Conservation (phyloP, 1,140 invertebrate genomes). For the Heliconius nattereri region DNA sequence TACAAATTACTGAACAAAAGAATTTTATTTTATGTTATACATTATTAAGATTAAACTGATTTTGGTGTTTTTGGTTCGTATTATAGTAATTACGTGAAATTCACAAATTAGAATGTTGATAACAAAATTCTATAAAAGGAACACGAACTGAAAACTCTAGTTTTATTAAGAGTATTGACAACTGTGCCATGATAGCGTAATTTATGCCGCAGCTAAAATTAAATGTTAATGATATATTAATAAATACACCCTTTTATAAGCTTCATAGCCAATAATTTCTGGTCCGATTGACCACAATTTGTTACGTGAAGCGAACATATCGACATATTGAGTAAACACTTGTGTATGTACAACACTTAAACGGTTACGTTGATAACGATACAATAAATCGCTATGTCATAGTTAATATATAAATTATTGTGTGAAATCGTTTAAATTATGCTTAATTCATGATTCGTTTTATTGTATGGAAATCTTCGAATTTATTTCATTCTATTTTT, state of each 20-base stretch:
- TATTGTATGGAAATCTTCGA: neutral
- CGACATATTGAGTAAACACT: slow-evolving; percentile 11
- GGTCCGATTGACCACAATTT: slow-evolving; percentile 41
- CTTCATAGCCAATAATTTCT: slow-evolving; percentile 43
- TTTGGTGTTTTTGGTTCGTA: neutral
- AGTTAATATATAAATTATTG: neutral
- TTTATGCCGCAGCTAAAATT: neutral
- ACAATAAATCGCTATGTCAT: neutral
- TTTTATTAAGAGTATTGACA: no score
- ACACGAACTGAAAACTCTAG: no score
- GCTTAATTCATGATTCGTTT: neutral
- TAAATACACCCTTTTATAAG: slow-evolving; percentile 37
- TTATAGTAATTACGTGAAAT: no score
- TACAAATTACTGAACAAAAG: neutral
- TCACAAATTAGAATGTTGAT: no score
- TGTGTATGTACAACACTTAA: slow-evolving; percentile 4
- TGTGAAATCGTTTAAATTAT: neutral
- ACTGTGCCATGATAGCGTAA: neutral
- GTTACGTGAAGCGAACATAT: slow-evolving; percentile 36
- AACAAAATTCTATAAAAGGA: no score
- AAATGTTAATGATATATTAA: slow-evolving; percentile 32
- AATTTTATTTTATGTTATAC: neutral
- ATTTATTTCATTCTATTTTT: no score
- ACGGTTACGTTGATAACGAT: slow-evolving; percentile 4
- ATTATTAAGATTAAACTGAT: neutral